These are phyloP conservation scores for Thecocarcelia acutangulata DNA, from an alignment of 2,888 invertebrate species.

Conservation along the genomic window DNA sequence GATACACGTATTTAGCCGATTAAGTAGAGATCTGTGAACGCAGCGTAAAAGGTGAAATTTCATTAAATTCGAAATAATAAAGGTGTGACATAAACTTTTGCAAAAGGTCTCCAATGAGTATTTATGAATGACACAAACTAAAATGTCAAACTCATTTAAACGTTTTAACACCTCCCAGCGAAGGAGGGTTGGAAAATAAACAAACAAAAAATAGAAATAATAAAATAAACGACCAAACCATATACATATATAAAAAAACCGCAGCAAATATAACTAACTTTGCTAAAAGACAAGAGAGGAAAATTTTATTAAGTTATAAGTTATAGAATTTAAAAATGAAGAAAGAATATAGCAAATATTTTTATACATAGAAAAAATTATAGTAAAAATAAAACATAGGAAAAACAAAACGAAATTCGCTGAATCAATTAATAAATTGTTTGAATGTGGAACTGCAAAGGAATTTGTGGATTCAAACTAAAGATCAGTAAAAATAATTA, in stretches of 20 bases:
- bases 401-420: too few relatives aligned
- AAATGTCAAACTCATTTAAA: slow-evolving; percentile 39
- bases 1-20: too few relatives aligned
- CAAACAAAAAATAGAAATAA: neutral
- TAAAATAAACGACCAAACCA: neutral
- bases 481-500: too few relatives aligned
- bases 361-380: neutral
- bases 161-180: slow-evolving; percentile 10
- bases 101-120: slow-evolving; percentile 11
- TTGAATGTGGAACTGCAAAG: too few relatives aligned
- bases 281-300: slow-evolving; percentile 15
- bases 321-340: slow-evolving; percentile 21
- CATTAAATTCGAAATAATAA: slow-evolving; percentile 5
- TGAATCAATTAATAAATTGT: too few relatives aligned
- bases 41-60: neutral
- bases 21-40: neutral
- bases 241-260: slow-evolving; percentile 25
- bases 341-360: neutral
- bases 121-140: slow-evolving; percentile 20
- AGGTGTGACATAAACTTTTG: slow-evolving; percentile 21
- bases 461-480: too few relatives aligned
- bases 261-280: slow-evolving; percentile 39
- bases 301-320: slow-evolving; percentile 54
- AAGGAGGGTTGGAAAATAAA: neutral
- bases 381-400: too few relatives aligned